Evolutionary conservation across 2,113 vertebrate species (phyloP).

Genomic region (Calonectris borealis): DNA sequence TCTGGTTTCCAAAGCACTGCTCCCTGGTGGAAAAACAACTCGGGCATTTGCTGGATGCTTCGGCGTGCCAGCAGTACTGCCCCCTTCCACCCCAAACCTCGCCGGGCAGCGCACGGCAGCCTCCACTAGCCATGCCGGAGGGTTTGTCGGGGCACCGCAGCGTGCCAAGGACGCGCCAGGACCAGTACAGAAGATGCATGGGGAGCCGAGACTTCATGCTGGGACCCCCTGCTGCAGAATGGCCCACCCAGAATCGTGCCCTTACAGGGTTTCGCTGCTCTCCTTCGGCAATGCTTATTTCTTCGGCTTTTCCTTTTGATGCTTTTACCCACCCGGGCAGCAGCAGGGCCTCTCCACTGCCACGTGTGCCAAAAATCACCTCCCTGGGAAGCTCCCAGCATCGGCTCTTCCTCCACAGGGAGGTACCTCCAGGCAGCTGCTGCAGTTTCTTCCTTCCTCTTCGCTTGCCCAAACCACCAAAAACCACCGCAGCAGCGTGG

Average conservation of each 20-base stretch:
- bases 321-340: background rate
- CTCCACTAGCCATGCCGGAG: fast-evolving
- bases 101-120: background rate
- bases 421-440: background rate
- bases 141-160: background rate
- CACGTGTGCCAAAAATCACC: background rate
- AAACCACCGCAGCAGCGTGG: fast-evolving
- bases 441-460: background rate
- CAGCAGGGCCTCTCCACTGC: fast-evolving
- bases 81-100: background rate
- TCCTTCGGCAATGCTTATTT: fast-evolving
- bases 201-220: background rate
- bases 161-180: fast-evolving
- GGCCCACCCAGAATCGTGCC: fast-evolving
- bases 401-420: fast-evolving
- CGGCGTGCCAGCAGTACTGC: fast-evolving
- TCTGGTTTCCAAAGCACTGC: background rate
- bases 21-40: background rate
- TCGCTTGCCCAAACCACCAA: fast-evolving
- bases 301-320: background rate
- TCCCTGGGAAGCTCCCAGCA: background rate
- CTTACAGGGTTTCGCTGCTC: background rate
- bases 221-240: background rate
- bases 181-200: background rate
- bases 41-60: background rate